These are phyloP conservation scores for Drosophila sucinea DNA, from an alignment of 1,140 invertebrate species.

Conservation along the genomic window DNA sequence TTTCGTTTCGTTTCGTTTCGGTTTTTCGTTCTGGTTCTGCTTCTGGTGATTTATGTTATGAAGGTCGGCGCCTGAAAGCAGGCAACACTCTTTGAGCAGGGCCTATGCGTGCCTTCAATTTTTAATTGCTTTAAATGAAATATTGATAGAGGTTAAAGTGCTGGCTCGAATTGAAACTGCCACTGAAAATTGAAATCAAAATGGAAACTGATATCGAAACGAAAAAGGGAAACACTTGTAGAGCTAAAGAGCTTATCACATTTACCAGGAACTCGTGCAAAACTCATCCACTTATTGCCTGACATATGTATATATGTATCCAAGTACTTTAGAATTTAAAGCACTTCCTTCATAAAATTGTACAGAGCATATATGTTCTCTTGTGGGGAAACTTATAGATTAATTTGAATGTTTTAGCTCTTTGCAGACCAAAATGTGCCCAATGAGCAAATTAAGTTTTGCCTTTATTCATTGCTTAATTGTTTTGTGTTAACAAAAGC, in stretches of 20 bases:
- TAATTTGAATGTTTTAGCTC: too few relatives aligned
- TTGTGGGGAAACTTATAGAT: too few relatives aligned
- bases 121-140: conserved; percentile 74
- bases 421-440: too few relatives aligned
- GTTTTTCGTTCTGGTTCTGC: conserved; percentile 20
- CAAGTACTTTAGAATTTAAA: neutral
- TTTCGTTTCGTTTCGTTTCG: conserved; percentile 13
- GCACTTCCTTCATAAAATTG: neutral
- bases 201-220: conserved; percentile 7
- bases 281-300: too few relatives aligned
- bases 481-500: too few relatives aligned
- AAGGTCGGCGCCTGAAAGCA: conserved; percentile 26
- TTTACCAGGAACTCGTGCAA: conserved; percentile 26
- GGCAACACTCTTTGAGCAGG: conserved; percentile 33
- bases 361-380: too few relatives aligned
- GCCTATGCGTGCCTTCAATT: conserved; percentile 68
- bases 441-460: too few relatives aligned
- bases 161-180: conserved; percentile 26
- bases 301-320: too few relatives aligned
- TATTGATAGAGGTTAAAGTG: conserved; percentile 72
- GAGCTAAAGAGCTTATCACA: conserved; percentile 17
- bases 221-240: conserved; percentile 5
- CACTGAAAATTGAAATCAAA: conserved; percentile 6
- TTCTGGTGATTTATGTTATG: conserved; percentile 70
- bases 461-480: too few relatives aligned